phyloP scores from a whole-genome alignment of 2,113 vertebrate genomes.

The Vidua macroura region DNA sequence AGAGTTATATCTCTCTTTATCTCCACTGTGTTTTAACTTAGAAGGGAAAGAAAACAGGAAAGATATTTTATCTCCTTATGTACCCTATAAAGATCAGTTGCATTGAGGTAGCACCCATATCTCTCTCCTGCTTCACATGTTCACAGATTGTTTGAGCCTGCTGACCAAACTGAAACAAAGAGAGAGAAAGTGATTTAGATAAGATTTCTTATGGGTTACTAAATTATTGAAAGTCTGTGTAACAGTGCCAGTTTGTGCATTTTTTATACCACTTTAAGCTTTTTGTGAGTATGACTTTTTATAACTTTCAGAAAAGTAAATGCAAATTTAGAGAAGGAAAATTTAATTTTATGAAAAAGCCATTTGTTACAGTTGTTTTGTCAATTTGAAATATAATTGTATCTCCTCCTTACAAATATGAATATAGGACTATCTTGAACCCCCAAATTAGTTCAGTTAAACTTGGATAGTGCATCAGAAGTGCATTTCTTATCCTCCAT shows the following conservation, averaged over 20 bases:
- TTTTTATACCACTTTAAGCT: background rate
- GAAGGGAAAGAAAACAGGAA: constrained; percentile 37
- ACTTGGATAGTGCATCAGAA: background rate
- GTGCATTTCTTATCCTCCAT: accelerated
- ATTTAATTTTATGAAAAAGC: background rate
- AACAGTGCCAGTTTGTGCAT: background rate
- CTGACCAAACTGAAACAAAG: constrained; percentile 26
- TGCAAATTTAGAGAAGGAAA: no score
- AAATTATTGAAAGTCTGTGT: background rate
- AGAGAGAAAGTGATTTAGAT: background rate
- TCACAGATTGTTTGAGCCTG: background rate
- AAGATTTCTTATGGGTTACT: background rate
- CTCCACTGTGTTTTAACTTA: constrained; percentile 43
- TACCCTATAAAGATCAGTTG: background rate
- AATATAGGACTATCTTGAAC: background rate
- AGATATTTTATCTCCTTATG: constrained; percentile 53
- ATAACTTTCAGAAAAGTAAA: background rate
- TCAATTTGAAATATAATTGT: background rate
- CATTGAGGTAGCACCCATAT: background rate
- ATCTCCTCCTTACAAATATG: background rate
- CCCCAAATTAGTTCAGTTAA: background rate
- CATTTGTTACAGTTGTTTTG: background rate
- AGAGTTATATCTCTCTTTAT: constrained; percentile 46
- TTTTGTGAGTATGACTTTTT: background rate
- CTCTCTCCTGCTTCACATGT: background rate